Conservation (phyloP, 2,113 vertebrate genomes). For the Phoxinus phoxinus region DNA sequence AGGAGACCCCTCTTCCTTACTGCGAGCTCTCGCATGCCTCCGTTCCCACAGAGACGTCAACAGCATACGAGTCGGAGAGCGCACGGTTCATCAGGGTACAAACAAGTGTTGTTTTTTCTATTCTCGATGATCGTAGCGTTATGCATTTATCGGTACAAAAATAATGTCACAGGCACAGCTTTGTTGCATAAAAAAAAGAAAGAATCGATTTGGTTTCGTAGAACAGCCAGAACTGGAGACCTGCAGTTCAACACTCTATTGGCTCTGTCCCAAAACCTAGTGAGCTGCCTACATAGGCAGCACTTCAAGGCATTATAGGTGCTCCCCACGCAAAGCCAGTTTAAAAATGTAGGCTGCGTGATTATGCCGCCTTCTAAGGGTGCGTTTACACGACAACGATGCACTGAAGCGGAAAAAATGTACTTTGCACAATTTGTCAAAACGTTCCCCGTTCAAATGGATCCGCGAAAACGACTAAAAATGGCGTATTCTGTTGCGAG, state of each 20-base stretch:
- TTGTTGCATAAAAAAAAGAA: conserved; percentile 20
- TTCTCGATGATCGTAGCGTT: background rate
- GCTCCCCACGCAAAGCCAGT: background rate
- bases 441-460: no score
- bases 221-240: background rate
- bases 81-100: conserved; percentile 65
- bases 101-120: background rate
- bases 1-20: conserved; percentile 64
- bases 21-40: conserved; percentile 57
- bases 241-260: background rate
- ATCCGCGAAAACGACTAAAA: no score
- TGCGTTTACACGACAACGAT: no score
- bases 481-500: no score
- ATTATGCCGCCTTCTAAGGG: background rate
- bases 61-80: conserved; percentile 40
- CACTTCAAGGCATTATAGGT: background rate
- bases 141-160: conserved; percentile 21
- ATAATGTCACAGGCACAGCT: conserved; percentile 35
- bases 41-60: conserved; percentile 64
- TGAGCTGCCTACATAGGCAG: background rate
- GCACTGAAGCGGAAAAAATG: no score
- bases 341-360: background rate
- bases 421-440: no score
- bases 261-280: background rate
- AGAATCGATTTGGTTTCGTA: background rate